phyloP scores from a whole-genome alignment of 2,797 vertebrate species.

The Scarus forsteni region DNA sequence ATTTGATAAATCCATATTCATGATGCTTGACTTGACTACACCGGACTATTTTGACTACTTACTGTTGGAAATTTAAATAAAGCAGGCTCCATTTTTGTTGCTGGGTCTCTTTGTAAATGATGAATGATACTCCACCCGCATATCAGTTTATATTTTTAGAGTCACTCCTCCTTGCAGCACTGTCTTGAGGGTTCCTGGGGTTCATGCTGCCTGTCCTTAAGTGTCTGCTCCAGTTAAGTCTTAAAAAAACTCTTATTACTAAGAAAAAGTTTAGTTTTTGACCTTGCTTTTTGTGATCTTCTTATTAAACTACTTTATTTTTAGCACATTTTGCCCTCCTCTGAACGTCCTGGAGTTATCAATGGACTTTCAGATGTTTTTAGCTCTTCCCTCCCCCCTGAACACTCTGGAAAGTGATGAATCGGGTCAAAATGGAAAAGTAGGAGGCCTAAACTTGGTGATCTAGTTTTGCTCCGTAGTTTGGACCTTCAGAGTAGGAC shows the following conservation, averaged over 20 bases:
- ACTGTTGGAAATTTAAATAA: background rate
- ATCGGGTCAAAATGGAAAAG: slow-evolving; percentile 61
- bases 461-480: slow-evolving; percentile 40
- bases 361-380: slow-evolving; percentile 42
- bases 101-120: slow-evolving; percentile 15
- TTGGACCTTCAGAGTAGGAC: slow-evolving; percentile 5
- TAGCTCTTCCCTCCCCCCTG: slow-evolving; percentile 36
- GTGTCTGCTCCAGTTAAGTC: background rate
- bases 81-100: background rate
- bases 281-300: background rate
- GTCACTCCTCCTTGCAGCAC: background rate
- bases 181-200: background rate
- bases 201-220: background rate
- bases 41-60: background rate
- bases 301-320: background rate
- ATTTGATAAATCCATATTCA: background rate
- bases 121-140: slow-evolving; percentile 6
- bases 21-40: background rate
- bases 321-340: background rate
- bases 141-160: slow-evolving; percentile 20
- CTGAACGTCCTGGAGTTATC: slow-evolving; percentile 39
- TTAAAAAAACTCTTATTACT: background rate
- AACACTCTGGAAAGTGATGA: slow-evolving; percentile 39
- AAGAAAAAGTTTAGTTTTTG: background rate
- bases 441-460: slow-evolving; percentile 40